phyloP scores from a whole-genome alignment of 2,797 vertebrate genomes.

The Bovichtus variegatus region DNA sequence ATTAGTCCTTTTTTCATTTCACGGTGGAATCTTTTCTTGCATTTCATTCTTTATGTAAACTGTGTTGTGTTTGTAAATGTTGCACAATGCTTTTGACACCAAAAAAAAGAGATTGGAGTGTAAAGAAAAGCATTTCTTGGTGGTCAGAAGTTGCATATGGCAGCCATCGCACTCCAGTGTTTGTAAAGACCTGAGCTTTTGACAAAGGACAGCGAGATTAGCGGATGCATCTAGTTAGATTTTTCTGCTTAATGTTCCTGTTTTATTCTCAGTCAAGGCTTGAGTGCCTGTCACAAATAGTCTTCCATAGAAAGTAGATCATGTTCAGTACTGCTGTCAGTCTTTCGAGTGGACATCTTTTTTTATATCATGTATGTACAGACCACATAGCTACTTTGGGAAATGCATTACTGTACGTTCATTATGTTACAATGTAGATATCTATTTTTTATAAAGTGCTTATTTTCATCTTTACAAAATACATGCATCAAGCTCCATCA shows the following conservation, averaged over 20 bases:
- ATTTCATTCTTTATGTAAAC: conserved; percentile 55
- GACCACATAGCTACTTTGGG: conserved; percentile 57
- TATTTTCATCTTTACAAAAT: conserved; percentile 77
- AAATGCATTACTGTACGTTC: conserved; percentile 65
- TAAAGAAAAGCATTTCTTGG: conserved; percentile 32
- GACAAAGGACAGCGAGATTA: conserved; percentile 6
- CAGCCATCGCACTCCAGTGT: conserved; percentile 6
- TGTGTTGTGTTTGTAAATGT: conserved; percentile 60
- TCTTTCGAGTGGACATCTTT: conserved; percentile 29
- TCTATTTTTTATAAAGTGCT: conserved; percentile 85
- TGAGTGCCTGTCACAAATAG: conserved; percentile 31
- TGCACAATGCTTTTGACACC: conserved; percentile 56
- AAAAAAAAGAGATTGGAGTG: conserved; percentile 12
- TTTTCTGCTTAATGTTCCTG: conserved; percentile 23
- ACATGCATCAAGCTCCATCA: conserved; percentile 67
- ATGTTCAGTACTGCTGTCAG: conserved; percentile 55
- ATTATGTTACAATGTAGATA: conserved; percentile 85
- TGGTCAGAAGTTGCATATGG: conserved; percentile 24
- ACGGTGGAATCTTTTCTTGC: conserved; percentile 25
- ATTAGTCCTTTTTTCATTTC: conserved; percentile 66
- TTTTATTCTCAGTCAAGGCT: conserved; percentile 31
- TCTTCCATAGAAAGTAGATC: conserved; percentile 53
- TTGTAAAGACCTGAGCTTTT: conserved; percentile 17
- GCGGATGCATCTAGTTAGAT: conserved; percentile 14
- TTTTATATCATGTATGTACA: conserved; percentile 54